Conservation (phyloP, 2,113 vertebrate species). For the Phodopus roborovskii region DNA sequence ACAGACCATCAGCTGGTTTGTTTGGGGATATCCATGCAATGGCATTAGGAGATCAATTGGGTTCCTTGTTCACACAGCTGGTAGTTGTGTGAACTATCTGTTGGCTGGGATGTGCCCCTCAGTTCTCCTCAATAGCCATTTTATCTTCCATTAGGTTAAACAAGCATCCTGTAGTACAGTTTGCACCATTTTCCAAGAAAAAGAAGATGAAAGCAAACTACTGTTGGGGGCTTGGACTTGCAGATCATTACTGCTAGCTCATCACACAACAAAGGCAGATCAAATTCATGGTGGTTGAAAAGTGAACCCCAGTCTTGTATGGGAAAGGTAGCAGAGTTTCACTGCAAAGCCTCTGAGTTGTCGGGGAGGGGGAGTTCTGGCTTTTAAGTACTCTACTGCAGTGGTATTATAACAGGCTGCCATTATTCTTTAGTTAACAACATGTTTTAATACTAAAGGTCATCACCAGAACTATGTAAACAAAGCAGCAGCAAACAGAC, state of each 20-base stretch:
- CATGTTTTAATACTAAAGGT: neutral
- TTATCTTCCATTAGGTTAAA: neutral
- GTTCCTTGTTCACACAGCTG: neutral
- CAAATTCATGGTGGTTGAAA: neutral
- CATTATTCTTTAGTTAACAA: slow-evolving; percentile 24
- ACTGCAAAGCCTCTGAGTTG: neutral
- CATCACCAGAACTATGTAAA: neutral
- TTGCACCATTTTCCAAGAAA: neutral
- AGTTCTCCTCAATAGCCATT: accelerated
- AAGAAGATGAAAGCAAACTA: neutral
- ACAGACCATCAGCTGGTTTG: neutral
- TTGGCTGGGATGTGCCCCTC: neutral
- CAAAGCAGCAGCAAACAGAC: neutral
- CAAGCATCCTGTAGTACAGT: neutral
- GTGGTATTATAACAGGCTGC: neutral
- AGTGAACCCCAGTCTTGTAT: neutral
- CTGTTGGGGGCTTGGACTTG: neutral
- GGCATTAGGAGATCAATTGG: neutral
- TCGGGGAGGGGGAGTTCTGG: neutral
- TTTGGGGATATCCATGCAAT: neutral
- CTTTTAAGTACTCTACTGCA: neutral
- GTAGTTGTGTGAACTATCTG: neutral
- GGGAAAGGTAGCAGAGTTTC: neutral
- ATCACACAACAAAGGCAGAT: neutral
- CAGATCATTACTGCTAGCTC: neutral